Conservation (phyloP, 2,888 invertebrate genomes). For the Junonia oenone region DNA sequence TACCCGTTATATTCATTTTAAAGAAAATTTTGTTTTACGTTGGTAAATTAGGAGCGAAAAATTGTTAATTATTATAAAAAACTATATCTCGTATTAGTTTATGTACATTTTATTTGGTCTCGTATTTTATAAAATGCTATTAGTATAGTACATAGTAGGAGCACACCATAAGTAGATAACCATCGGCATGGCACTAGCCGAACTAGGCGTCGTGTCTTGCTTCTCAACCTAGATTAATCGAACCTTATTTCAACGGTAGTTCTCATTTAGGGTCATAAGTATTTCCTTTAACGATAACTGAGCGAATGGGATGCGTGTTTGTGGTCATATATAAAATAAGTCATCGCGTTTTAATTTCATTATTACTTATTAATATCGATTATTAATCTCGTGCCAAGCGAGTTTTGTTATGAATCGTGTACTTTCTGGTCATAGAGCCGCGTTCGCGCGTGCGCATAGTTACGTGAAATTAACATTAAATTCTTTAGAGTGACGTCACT, state of each 20-base stretch:
- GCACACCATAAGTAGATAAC: slow-evolving; percentile 49
- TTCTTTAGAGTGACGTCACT: slow-evolving; percentile 39
- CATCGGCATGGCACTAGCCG: slow-evolving; percentile 58
- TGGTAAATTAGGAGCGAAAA: slow-evolving; percentile 60
- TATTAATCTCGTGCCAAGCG: slow-evolving; percentile 48
- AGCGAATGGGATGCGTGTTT: slow-evolving; percentile 62
- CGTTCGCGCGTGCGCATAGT: slow-evolving; percentile 49
- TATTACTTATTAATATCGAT: slow-evolving; percentile 43
- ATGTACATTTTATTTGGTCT: slow-evolving; percentile 47
- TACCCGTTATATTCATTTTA: slow-evolving; percentile 51
- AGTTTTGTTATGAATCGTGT: slow-evolving; percentile 63
- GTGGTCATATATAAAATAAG: slow-evolving; percentile 63
- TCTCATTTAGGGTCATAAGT: slow-evolving; percentile 56
- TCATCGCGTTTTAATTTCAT: slow-evolving; percentile 54
- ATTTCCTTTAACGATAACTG: slow-evolving; percentile 58
- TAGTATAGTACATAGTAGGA: slow-evolving; percentile 49
- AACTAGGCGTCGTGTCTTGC: slow-evolving; percentile 51
- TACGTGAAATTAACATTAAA: slow-evolving; percentile 50
- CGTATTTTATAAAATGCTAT: slow-evolving; percentile 51
- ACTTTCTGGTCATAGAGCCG: slow-evolving; percentile 75
- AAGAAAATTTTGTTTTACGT: slow-evolving; percentile 55
- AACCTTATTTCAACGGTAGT: slow-evolving; percentile 58
- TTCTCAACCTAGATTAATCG: slow-evolving; percentile 54
- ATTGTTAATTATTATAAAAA: slow-evolving; percentile 65
- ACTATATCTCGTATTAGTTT: slow-evolving; percentile 57